Evolutionary conservation across 1,140 invertebrate species (phyloP), one percentile per base, ranked within the genome.

Genomic region (Listronotus oregonensis): DNA sequence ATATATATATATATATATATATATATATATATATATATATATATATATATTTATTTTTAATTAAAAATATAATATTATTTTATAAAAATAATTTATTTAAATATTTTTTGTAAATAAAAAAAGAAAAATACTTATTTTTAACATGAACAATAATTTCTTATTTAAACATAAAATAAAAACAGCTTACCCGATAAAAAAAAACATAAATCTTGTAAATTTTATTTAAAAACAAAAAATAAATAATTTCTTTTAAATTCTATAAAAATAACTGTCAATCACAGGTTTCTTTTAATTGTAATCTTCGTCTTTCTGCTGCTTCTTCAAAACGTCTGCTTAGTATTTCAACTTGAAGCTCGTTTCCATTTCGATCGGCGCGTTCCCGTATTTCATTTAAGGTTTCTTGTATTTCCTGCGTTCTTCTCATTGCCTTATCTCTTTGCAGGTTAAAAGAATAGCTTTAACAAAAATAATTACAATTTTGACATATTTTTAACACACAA

Each of bases 331-430:
- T 15, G 18, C 31, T 60, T 4, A 63, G 32, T 47, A 74, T 31
- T 34, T 80, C 78, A 32, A 82, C 51, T 66, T 82, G 81, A 44
- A 76, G 73, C 42, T 83, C 77, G 72, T 84, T 85, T 15, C 83
- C 80, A 71, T 82, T 85, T 49, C 77, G 79, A 46, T 79, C 65
- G 15, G 83, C 84, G 44, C 79, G 74, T 6, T 77, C 76, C 43
- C 80, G 78, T 0, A 84, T 78, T 57, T 77, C 75, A 4, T 80
- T 80, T 42, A 84, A 74, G 51, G 83, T 80, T 39, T 79, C 76
- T 9, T 77, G 79, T 3, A 82, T 75, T 60, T 77, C 78, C 15
- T 77, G 78, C 2, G 83, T 82, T 59, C 77, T 75, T 63, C 82
- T 78, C 17, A 81, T 76, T 50, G 80, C 72, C 52, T 76, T 66